Base-by-base conservation (phyloP, 2,797 vertebrate species). In the Acrossocheilus fasciatus region DNA sequence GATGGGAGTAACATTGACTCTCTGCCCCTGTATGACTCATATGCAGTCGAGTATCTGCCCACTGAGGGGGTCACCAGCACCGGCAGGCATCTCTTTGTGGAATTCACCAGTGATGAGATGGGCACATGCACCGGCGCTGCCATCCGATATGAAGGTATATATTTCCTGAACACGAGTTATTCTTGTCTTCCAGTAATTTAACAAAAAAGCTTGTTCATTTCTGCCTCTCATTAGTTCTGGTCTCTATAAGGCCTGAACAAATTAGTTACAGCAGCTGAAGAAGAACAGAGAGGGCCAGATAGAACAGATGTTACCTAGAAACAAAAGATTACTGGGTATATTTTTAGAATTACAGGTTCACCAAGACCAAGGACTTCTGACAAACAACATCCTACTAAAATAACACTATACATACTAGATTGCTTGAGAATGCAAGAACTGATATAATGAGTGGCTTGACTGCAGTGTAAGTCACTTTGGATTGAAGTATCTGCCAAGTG, bases 41-140 rank as follows among this genome's bases (percentile, higher is more conserved):
- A 98, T 0, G 98, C 99, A 93, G 98, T 99, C 47, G 98, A 99
- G 87, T 99, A 99, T 91, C 93, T 99, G 92, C 98, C 98, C 91
- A 98, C 98, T 0, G 98, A 99, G 91, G 98, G 98, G 2, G 95
- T 99, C 82, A 94, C 97, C 91, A 98, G 98, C 86, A 96, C 96
- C 0, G 94, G 93, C 5, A 94, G 95, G 0, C 92, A 98, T 93
- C 95, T 99, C 91, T 99, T 99, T 9, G 89, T 99, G 41, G 97
- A 99, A 92, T 96, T 99, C 91, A 98, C 96, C 90, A 98, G 98
- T 0, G 98, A 99, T 4, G 97, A 96, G 89, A 96, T 95, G 0
- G 94, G 97, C 72, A 98, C 97, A 0, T 97, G 98, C 0, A 97
- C 97, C 0, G 98, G 98, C 15, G 94, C 96, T 89, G 98, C 98